Evolutionary conservation across 2,888 invertebrate species (phyloP), one percentile per base, ranked within the genome.

Genomic region (Oxystoma pomonae): DNA sequence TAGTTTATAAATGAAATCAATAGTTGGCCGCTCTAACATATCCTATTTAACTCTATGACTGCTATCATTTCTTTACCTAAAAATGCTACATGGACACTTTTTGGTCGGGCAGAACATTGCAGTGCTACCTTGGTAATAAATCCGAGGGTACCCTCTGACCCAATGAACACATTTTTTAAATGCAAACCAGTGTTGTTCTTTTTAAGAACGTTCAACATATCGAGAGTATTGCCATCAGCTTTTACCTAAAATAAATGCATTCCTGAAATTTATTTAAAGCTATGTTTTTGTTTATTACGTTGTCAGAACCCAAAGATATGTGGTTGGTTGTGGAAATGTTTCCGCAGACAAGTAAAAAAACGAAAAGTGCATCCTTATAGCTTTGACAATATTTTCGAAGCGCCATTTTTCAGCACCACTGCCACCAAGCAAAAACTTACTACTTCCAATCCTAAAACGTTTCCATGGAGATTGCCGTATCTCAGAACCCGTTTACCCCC

Each of bases 111-210:
- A 0, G 97, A 94, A 78, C 98, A 98, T 62, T 94, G 88, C 65
- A 99, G 88, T 1, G 94, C 90, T 2, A 96, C 89, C 81, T 93
- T 93, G 0, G 98, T 98, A 5, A 99, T 89, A 2, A 99, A 79
- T 16, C 99, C 99, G 59, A 99, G 82, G 0, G 97, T 96, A 57
- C 99, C 99, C 82, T 99, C 99, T 0, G 97, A 95, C 16, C 99
- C 99, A 72, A 98, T 94, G 77, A 99, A 98, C 65, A 98, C 80
- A 80, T 99, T 97, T 76, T 97, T 97, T 72, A 98, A 81, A 77
- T 98, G 97, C 77, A 96, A 96, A 0, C 98, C 98, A 0, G 98
- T 98, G 78, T 99, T 99, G 79, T 99, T 98, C 79, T 99, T 99
- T 76, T 95, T 91, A 71, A 98, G 83, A 0, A 90, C 85, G 63